Evolutionary conservation across 1,140 invertebrate genomes (phyloP), one percentile per base, ranked within the genome.

Genomic region (Olivierus martensii): DNA sequence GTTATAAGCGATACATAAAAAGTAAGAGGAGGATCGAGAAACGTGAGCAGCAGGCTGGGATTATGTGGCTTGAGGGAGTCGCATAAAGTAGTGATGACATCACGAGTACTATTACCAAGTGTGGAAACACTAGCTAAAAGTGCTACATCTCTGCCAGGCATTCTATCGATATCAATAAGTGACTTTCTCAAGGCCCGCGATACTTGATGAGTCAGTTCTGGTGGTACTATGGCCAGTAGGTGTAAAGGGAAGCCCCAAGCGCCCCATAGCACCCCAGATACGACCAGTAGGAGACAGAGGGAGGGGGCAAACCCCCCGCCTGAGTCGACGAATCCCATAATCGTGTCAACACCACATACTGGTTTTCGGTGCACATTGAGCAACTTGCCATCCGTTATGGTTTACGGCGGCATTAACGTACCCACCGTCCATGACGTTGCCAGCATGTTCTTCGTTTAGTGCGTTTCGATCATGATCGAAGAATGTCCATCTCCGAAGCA

Each of bases 1-100:
- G 48, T 49, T 3, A 55, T 7, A 14, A 55, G 43, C 5, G 53
- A 45, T 15, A 55, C 53, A 37, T 55, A 50, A 19, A 55, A 55
- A n/a, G 53, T 28, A 3, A 51, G 36, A 12, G 53, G 48, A 6
- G 53, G 43, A 12, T 28, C 44, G 19, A 55, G 48, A 11, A 55
- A 51, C 4, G 53, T 50, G 12, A 55, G 7, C 35, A 55, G 36
- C 10, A 28, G 42, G 3, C 48, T 22, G 36, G 53, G 53, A 21
- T 42, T 42, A n/a, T 46, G 48, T 10, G 36, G 19, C 44, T 46
- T 46, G 22, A 55, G 35, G 21, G 36, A 43, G 17, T 46, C 39
- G 12, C 53, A 55, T 36, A 55, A 19, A 11, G 38, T 37, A 7
- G 35, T 21, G 14, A 55, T 36, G 36, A 51, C 37, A 6, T 38